Conservation (phyloP, 1,140 invertebrate species). For the Drosophila leontia region DNA sequence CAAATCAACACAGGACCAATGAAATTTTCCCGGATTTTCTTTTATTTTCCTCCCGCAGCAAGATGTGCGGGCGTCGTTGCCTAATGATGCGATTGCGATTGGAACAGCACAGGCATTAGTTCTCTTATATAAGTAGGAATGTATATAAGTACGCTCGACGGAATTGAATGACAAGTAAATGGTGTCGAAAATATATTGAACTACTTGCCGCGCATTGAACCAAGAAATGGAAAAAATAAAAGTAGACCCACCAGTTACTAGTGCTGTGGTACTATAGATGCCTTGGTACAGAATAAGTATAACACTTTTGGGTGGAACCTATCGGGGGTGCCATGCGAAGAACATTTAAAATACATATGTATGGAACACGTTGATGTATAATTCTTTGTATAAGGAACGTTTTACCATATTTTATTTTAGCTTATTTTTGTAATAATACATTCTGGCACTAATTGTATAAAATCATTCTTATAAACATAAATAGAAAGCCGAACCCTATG, state of each 20-base stretch:
- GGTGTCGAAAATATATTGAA: slow-evolving; percentile 70
- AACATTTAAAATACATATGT: too few species aligned
- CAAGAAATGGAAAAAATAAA: slow-evolving; percentile 65
- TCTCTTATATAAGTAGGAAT: not conserved
- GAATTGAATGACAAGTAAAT: slow-evolving; percentile 68
- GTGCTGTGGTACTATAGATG: not conserved
- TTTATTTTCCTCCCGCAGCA: slow-evolving; percentile 16
- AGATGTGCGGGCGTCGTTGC: slow-evolving; percentile 44
- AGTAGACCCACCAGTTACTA: not conserved
- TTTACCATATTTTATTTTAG: not conserved
- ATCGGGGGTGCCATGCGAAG: too few species aligned
- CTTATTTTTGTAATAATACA: too few species aligned
- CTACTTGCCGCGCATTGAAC: slow-evolving; percentile 67
- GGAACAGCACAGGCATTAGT: slow-evolving; percentile 33
- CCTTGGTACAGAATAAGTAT: not conserved
- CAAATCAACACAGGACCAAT: slow-evolving; percentile 57
- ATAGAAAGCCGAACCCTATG: not conserved
- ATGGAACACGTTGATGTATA: too few species aligned
- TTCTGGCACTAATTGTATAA: not conserved
- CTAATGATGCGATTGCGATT: slow-evolving; percentile 73
- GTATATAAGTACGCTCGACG: slow-evolving; percentile 3
- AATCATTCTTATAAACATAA: not conserved
- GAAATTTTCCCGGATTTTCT: slow-evolving; percentile 48
- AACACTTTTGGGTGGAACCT: not conserved
- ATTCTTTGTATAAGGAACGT: too few species aligned